Evolutionary conservation across 2,797 vertebrate species (phyloP).

Genomic region (Parambassis ranga): DNA sequence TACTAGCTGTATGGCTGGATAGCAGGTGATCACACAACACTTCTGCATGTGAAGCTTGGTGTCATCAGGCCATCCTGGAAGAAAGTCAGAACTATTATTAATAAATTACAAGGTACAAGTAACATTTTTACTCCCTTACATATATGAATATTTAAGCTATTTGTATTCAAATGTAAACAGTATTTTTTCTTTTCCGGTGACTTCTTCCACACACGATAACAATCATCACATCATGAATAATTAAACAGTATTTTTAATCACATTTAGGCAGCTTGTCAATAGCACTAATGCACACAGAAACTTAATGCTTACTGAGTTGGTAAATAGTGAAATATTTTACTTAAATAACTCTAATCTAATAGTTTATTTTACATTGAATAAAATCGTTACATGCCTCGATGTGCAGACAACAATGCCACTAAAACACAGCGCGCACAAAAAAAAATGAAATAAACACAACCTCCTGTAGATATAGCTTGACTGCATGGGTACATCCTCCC

Average conservation of each 20-base stretch:
- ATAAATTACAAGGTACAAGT: no score
- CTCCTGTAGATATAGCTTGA: constrained; percentile 57
- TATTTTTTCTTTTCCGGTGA: constrained; percentile 47
- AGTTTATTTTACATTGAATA: constrained; percentile 44
- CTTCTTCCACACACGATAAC: constrained; percentile 41
- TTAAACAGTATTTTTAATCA: constrained; percentile 43
- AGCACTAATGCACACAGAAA: constrained; percentile 13
- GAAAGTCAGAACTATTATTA: constrained; percentile 4
- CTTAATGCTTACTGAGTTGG: constrained; percentile 33
- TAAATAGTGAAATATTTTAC: constrained; percentile 26
- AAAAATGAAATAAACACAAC: constrained; percentile 8
- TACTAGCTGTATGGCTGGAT: constrained; percentile 61
- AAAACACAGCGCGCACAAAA: constrained; percentile 34
- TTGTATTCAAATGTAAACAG: no score
- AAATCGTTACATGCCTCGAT: constrained; percentile 40
- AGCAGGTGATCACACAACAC: constrained; percentile 54
- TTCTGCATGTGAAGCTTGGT: constrained; percentile 36
- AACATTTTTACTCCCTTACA: no score
- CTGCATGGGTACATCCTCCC: constrained; percentile 63
- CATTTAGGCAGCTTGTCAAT: constrained; percentile 49
- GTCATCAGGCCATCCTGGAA: neutral
- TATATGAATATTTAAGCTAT: no score
- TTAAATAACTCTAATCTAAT: constrained; percentile 34
- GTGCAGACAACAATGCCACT: constrained; percentile 28
- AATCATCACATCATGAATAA: constrained; percentile 60